Conservation (phyloP, 2,888 invertebrate genomes). For the Apamea crenata region DNA sequence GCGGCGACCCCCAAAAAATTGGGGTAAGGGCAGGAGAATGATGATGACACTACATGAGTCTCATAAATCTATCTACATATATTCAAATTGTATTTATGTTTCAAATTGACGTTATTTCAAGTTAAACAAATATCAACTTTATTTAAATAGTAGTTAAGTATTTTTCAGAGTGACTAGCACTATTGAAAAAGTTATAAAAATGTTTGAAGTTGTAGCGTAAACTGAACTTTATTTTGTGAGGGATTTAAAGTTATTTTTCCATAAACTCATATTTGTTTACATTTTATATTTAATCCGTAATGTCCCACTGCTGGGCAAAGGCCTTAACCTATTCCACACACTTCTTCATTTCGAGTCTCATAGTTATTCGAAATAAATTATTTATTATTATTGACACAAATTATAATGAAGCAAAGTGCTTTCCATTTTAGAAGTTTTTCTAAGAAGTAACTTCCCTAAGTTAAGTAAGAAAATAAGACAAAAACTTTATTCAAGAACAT, state of each 20-base stretch:
- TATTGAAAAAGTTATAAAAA: too few species aligned
- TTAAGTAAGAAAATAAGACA: background rate
- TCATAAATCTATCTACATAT: background rate
- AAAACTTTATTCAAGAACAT: background rate
- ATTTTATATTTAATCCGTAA: background rate
- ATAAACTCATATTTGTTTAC: too few species aligned
- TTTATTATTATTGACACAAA: background rate
- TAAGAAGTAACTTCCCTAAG: background rate
- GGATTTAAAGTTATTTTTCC: too few species aligned
- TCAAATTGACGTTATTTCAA: too few species aligned
- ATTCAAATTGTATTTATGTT: too few species aligned
- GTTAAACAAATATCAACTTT: too few species aligned
- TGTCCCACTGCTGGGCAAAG: background rate
- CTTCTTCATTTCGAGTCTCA: background rate
- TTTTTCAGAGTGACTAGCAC: too few species aligned
- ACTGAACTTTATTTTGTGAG: too few species aligned
- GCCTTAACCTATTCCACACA: background rate
- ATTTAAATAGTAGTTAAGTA: too few species aligned
- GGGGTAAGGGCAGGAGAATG: background rate
- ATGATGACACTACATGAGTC: background rate
- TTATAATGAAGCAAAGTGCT: background rate
- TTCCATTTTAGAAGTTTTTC: background rate
- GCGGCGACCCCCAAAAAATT: background rate
- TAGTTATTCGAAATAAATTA: background rate
- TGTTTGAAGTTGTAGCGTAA: too few species aligned